Evolutionary conservation across 2,113 vertebrate genomes (phyloP).

Genomic region (Lepus americanus): DNA sequence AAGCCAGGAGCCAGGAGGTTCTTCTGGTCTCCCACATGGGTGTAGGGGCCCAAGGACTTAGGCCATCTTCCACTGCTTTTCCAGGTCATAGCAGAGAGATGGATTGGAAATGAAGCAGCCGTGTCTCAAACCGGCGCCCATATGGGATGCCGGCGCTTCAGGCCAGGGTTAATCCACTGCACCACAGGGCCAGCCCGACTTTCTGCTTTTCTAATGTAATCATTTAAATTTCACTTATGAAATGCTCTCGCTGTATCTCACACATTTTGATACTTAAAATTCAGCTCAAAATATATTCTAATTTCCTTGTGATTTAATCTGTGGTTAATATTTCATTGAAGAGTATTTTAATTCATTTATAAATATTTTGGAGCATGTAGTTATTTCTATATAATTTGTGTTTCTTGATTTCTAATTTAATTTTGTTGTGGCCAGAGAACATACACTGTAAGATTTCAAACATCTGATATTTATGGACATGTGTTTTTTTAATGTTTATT

Average conservation of each 20-base stretch:
- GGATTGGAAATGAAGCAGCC: too few relatives aligned
- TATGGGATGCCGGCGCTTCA: too few relatives aligned
- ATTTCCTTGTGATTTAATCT: not conserved
- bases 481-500: slow-evolving; percentile 10
- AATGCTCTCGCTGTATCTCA: not conserved
- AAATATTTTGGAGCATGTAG: not conserved
- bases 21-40: too few relatives aligned
- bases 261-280: not conserved
- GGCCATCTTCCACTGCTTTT: too few relatives aligned
- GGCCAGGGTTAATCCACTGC: too few relatives aligned
- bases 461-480: not conserved
- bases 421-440: not conserved
- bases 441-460: slow-evolving; percentile 3
- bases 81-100: too few relatives aligned
- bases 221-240: slow-evolving; percentile 1
- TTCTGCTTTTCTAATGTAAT: not conserved
- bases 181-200: too few relatives aligned
- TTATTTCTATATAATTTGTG: not conserved
- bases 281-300: slow-evolving; percentile 6
- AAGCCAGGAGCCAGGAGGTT: too few relatives aligned
- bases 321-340: slow-evolving; percentile 19
- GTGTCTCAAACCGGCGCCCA: too few relatives aligned
- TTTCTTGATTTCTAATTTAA: slow-evolving; percentile 11
- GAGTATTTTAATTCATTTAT: slow-evolving; percentile 19
- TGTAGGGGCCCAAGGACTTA: too few relatives aligned